Conservation (phyloP, 2,113 vertebrate species). For the Anser cygnoides region DNA sequence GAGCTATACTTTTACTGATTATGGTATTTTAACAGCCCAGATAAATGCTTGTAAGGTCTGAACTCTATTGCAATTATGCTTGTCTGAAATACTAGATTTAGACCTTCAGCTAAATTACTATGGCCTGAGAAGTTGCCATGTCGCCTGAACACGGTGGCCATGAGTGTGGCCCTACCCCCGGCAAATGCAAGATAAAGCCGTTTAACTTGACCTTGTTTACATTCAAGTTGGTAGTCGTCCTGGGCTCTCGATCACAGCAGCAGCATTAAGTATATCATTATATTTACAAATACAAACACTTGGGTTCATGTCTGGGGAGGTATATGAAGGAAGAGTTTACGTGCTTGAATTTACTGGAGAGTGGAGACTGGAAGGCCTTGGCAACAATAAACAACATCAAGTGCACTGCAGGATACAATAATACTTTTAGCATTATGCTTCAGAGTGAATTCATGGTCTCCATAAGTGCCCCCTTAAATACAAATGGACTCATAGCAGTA, state of each 20-base stretch:
- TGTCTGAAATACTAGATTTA: background rate
- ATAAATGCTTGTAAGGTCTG: background rate
- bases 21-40: background rate
- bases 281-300: background rate
- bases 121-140: background rate
- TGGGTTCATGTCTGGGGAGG: background rate
- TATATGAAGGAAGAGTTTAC: background rate
- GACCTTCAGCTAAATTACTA: background rate
- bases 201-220: background rate
- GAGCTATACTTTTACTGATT: background rate
- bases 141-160: background rate
- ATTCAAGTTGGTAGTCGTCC: background rate
- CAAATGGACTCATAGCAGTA: background rate
- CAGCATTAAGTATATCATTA: background rate
- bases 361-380: background rate
- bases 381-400: background rate
- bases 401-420: background rate
- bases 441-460: background rate
- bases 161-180: background rate
- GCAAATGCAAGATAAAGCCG: background rate
- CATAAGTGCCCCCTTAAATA: background rate
- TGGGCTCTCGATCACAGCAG: background rate
- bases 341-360: background rate
- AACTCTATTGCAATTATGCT: background rate
- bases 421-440: background rate